These are phyloP conservation scores for Drosophila limbata DNA, from an alignment of 2,888 invertebrate genomes.

Conservation along the genomic window DNA sequence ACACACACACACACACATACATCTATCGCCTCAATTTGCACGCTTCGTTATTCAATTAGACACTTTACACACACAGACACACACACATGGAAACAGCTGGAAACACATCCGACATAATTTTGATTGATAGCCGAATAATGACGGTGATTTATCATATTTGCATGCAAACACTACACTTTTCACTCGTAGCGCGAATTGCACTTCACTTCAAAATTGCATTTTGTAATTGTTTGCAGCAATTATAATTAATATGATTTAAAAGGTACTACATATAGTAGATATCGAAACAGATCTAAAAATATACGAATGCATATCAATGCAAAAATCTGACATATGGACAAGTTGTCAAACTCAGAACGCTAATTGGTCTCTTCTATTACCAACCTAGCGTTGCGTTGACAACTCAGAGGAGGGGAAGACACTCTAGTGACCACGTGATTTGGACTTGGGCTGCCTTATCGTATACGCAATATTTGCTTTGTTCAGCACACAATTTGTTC, in stretches of 20 bases:
- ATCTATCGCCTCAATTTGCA: conserved; percentile 70
- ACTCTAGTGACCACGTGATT: conserved; percentile 51
- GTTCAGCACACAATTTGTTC: conserved; percentile 27
- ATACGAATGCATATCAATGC: background rate
- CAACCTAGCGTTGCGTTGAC: conserved; percentile 56
- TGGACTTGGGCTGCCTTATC: conserved; percentile 40
- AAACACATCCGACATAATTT: conserved; percentile 76
- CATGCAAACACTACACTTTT: conserved; percentile 60
- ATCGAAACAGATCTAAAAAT: conserved; percentile 1
- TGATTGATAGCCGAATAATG: conserved; percentile 85
- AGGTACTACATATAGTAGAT: background rate
- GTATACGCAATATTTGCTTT: conserved; percentile 76
- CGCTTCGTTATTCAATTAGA: conserved; percentile 83
- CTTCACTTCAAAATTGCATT: conserved; percentile 48
- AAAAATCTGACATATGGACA: conserved; percentile 24
- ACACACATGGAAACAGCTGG: conserved; percentile 18
- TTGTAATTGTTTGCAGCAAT: conserved; percentile 22
- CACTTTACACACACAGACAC: conserved; percentile 63
- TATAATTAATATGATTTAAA: conserved; percentile 15
- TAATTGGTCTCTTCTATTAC: conserved; percentile 62
- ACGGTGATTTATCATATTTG: conserved; percentile 85
- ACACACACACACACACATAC: conserved; percentile 13
- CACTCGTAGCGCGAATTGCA: conserved; percentile 30
- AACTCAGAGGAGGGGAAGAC: conserved; percentile 35
- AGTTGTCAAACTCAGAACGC: conserved; percentile 32